A percentile compares a stretch with the other conserved stretches of the same genome.
These are phyloP conservation scores for Conus canariensis DNA, from an alignment of 2,888 invertebrate species.

Conservation along the genomic window DNA sequence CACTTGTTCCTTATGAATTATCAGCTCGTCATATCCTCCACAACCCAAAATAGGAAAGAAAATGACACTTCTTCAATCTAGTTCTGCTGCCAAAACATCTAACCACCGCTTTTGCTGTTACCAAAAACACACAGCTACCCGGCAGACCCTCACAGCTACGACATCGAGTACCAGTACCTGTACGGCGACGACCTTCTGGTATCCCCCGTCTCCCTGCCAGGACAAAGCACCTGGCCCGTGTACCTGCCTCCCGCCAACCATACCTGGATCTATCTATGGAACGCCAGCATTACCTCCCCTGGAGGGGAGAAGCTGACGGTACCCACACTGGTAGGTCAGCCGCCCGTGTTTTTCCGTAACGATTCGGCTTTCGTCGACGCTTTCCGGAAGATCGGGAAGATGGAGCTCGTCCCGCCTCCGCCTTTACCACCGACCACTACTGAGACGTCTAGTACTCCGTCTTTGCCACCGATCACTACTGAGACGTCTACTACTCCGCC, in stretches of 20 bases:
- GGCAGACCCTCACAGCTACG: background rate
- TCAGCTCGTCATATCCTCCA: no score
- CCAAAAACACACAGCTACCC: slow-evolving; percentile 11
- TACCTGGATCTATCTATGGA: slow-evolving; percentile 39
- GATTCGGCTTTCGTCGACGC: slow-evolving; percentile 53
- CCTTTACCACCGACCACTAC: background rate
- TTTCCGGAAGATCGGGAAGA: slow-evolving; percentile 49
- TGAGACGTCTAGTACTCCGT: background rate
- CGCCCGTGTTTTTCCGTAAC: slow-evolving; percentile 71
- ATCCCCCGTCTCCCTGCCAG: slow-evolving; percentile 66
- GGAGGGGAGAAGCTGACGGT: slow-evolving; percentile 57
- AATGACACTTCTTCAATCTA: background rate
- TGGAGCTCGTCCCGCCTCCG: background rate
- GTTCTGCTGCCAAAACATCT: no score
- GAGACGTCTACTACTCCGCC: no score
- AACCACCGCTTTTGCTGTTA: no score
- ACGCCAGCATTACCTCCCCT: background rate
- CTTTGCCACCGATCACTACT: background rate
- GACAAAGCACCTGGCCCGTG: slow-evolving; percentile 57
- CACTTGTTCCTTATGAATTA: no score
- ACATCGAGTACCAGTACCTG: slow-evolving; percentile 68
- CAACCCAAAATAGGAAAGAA: background rate
- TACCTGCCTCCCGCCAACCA: slow-evolving; percentile 59
- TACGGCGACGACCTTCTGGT: slow-evolving; percentile 71
- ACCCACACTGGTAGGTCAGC: slow-evolving; percentile 64